Percentiles rank a stretch among this genome's conserved stretches.
Evolutionary conservation across 2,888 invertebrate genomes (phyloP).

Genomic region (Scrobipalpa atriplicella): DNA sequence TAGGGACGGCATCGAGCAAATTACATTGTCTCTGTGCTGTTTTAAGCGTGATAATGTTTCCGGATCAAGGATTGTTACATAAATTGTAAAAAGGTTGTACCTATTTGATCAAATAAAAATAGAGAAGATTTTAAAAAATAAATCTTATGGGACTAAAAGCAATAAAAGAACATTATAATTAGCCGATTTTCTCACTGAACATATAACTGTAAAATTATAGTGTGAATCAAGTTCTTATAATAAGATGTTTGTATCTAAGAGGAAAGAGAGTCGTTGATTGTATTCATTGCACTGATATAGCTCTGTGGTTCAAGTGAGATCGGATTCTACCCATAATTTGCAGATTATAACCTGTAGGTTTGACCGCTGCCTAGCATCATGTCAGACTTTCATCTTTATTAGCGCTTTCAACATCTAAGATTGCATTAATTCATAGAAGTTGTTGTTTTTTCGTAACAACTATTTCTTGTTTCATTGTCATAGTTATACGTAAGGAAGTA

Average conservation of each 20-base stretch:
- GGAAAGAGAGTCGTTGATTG: background rate
- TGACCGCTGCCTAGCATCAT: conserved; percentile 1
- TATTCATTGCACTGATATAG: conserved; percentile 15
- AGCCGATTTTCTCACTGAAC: no score
- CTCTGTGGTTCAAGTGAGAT: conserved; percentile 4
- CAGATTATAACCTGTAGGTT: background rate
- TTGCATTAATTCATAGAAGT: background rate
- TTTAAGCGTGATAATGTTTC: conserved; percentile 30
- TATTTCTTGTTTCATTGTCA: no score
- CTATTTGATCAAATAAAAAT: no score
- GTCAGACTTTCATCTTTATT: background rate
- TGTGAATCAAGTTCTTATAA: no score
- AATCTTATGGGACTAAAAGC: no score
- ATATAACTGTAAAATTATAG: no score
- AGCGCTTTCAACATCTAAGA: background rate
- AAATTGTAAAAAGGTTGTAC: background rate
- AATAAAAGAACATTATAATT: no score
- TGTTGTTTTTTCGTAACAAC: no score
- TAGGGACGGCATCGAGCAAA: no score
- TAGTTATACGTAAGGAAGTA: no score
- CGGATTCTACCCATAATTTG: background rate
- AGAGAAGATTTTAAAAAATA: no score
- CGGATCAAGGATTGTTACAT: conserved; percentile 33
- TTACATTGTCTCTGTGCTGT: conserved; percentile 38
- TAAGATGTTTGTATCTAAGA: no score